phyloP scores from a whole-genome alignment of 2,888 invertebrate genomes.

The Aporophyla nigra region DNA sequence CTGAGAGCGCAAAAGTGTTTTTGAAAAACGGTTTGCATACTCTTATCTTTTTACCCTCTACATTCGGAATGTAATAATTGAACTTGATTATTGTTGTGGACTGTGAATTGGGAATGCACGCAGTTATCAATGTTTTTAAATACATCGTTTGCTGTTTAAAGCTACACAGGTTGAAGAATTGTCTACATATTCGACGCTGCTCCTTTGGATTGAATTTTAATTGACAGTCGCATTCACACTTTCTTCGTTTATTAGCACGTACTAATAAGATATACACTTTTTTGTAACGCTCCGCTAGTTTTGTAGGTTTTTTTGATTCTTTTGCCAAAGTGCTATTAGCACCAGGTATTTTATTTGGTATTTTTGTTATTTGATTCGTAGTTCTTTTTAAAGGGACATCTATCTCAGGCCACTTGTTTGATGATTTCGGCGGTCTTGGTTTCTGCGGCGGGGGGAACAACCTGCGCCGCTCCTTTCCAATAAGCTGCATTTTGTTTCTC shows the following conservation, averaged over 20 bases:
- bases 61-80: conserved; percentile 13
- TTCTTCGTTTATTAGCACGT: neutral
- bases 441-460: neutral
- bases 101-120: neutral
- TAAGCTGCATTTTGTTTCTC: neutral
- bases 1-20: conserved; percentile 18
- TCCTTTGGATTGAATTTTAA: conserved; percentile 8
- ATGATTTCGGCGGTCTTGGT: neutral
- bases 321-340: neutral
- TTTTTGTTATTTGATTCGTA: neutral
- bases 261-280: neutral
- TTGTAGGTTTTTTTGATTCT: neutral
- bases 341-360: neutral
- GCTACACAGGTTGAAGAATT: conserved; percentile 1
- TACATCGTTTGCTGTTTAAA: conserved; percentile 6
- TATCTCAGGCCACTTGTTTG: neutral
- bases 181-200: conserved; percentile 11
- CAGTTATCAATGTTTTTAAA: conserved; percentile 7
- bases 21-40: conserved; percentile 29
- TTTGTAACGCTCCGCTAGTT: neutral
- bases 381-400: neutral
- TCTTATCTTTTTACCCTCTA: neutral
- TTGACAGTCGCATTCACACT: conserved; percentile 14
- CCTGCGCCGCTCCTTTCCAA: neutral
- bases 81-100: neutral